Evolutionary conservation across 2,113 vertebrate species (phyloP), one percentile per base, ranked within the genome.

Genomic region (Saccopteryx bilineata): DNA sequence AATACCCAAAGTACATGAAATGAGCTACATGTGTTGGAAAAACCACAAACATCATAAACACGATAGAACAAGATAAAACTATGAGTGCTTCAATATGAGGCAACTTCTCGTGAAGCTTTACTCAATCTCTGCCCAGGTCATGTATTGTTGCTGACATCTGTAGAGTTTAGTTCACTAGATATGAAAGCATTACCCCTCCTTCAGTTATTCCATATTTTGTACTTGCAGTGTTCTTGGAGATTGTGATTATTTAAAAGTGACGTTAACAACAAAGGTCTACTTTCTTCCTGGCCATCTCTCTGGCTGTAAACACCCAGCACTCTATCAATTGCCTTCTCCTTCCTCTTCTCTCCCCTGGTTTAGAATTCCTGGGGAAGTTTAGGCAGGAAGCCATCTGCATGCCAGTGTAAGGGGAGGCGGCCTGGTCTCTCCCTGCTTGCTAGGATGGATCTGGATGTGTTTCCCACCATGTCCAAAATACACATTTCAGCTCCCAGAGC

Each of bases 201-300:
- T 50, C 71, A 65, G 68, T 92, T 83, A 75, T 85, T 93, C 63
- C 66, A 9, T 54, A 46, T 76, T 80, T 82, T 79, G n/a, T 60
- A 23, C 74, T 87, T 78, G 65, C 15, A 46, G 18, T 61, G 28
- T 60, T 91, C 81, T 90, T 39, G 2, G 91, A 86, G 79, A 56
- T 18, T 50, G 50, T 76, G 58, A 89, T 91, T 74, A 31, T 87
- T 82, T 89, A 56, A 86, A 86, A 89, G 50, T 80, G 75, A 68
- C 76, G 3, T 92, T 92, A 65, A 84, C 90, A 91, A 31, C 17
- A 60, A 63, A 69, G 1, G 14, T 66, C 33, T 84, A 14, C 28
- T 80, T 54, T 95, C 54, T 65, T 56, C n/a, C 54, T 91, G 48
- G 48, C 86, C 65, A 28, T 88, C 58, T 90, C 33, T 56, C n/a